Evolutionary conservation across 2,888 invertebrate genomes (phyloP).

Genomic region (Dynastes grantii): DNA sequence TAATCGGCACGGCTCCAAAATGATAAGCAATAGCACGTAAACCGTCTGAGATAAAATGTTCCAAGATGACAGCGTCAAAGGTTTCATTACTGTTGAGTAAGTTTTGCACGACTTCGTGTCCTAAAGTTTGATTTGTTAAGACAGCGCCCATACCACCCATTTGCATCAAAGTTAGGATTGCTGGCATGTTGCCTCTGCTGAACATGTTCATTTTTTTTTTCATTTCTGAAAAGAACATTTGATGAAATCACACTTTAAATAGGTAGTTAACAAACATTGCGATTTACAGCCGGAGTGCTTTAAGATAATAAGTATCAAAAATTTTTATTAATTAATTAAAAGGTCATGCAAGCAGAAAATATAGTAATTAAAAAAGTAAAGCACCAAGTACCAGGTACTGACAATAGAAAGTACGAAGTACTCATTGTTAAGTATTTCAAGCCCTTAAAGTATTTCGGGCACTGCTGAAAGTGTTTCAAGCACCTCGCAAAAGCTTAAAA

Average conservation of each 20-base stretch:
- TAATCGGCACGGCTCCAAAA: constrained; percentile 65
- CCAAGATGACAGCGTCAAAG: constrained; percentile 69
- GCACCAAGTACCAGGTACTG: constrained; percentile 59
- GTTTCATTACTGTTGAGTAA: constrained; percentile 63
- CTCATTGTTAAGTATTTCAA: not conserved
- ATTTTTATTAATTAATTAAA: no score
- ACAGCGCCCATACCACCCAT: not conserved
- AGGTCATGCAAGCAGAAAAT: constrained; percentile 50
- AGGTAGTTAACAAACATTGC: no score
- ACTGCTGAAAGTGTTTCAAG: not conserved
- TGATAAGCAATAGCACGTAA: constrained; percentile 66
- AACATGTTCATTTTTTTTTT: no score
- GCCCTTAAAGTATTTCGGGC: no score
- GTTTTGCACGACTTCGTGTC: constrained; percentile 57
- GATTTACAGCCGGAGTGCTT: no score
- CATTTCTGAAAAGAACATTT: no score
- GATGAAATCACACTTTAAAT: constrained; percentile 13
- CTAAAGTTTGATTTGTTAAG: constrained; percentile 8
- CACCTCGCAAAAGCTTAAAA: not conserved
- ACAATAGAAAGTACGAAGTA: constrained; percentile 59
- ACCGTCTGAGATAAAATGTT: constrained; percentile 72
- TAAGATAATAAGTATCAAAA: no score
- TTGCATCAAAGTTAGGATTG: no score
- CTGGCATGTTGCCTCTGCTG: no score
- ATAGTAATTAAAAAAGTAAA: constrained; percentile 58